Evolutionary conservation across 2,113 vertebrate genomes (phyloP).

Genomic region (Macquaria australasica): DNA sequence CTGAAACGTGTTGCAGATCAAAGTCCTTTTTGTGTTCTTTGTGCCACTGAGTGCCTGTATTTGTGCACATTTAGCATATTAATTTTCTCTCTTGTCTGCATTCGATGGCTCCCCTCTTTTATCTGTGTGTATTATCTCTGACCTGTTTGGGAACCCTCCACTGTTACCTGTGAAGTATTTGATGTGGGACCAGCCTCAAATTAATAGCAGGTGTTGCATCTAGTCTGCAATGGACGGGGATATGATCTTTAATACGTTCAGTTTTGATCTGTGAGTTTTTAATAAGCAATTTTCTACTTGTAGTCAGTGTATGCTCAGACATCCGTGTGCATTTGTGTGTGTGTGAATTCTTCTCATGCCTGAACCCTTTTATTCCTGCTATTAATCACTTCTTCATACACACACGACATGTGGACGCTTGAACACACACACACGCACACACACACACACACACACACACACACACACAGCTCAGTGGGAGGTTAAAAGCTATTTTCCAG

Average conservation of each 20-base stretch:
- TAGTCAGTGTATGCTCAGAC: neutral
- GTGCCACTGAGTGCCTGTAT: neutral
- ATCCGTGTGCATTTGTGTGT: constrained; percentile 8
- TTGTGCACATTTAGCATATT: neutral
- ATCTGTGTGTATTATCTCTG: neutral
- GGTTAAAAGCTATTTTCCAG: constrained; percentile 59
- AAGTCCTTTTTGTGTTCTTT: neutral
- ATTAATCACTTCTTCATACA: constrained; percentile 45
- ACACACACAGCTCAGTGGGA: constrained; percentile 39
- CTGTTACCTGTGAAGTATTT: neutral
- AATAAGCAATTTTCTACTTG: constrained; percentile 37
- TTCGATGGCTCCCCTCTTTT: neutral
- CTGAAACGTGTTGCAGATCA: neutral
- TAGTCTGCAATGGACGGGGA: fast-evolving
- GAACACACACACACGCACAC: neutral
- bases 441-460: constrained; percentile 4
- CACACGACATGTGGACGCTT: neutral
- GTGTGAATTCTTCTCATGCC: constrained; percentile 21
- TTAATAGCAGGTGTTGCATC: neutral
- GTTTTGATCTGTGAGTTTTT: constrained; percentile 35
- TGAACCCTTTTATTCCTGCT: constrained; percentile 45
- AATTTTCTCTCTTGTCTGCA: neutral
- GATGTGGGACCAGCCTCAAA: neutral
- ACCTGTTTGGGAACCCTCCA: neutral
- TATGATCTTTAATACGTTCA: neutral